Evolutionary conservation across 1,140 invertebrate species (phyloP).

Genomic region (Muscidifurax raptorellus): DNA sequence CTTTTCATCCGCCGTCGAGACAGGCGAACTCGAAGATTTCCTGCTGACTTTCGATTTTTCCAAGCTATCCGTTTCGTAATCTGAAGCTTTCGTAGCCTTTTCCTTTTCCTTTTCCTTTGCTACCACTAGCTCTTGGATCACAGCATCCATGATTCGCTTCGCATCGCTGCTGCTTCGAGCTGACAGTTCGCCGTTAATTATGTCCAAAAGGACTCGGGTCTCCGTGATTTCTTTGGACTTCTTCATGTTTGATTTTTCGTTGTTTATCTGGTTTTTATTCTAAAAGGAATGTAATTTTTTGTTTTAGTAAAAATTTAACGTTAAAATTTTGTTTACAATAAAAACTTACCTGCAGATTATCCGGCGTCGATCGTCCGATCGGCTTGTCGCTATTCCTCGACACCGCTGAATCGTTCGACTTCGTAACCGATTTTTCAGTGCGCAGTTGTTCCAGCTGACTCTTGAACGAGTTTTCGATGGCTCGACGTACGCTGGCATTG

Average conservation of each 20-base stretch:
- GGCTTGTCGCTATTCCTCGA: neutral
- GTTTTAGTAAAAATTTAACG: neutral
- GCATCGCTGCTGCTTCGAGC: slow-evolving; percentile 61
- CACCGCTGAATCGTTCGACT: neutral
- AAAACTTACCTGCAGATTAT: slow-evolving; percentile 36
- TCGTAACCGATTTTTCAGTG: slow-evolving; percentile 42
- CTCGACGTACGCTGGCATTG: slow-evolving; percentile 61
- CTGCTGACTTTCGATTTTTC: slow-evolving; percentile 78
- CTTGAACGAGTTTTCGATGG: slow-evolving; percentile 73
- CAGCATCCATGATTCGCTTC: slow-evolving; percentile 75
- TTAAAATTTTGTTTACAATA: too few species aligned
- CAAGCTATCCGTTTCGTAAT: slow-evolving; percentile 88
- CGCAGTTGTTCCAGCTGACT: slow-evolving; percentile 68
- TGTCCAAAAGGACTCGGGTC: slow-evolving; percentile 61
- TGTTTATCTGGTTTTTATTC: neutral
- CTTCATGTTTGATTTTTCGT: neutral
- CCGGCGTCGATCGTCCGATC: slow-evolving; percentile 22
- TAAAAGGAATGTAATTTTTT: neutral
- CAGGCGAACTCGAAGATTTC: slow-evolving; percentile 78
- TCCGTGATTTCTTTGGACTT: neutral
- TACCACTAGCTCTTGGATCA: slow-evolving; percentile 75
- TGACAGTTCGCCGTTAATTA: slow-evolving; percentile 69
- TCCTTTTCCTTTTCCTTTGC: slow-evolving; percentile 67
- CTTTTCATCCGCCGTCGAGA: slow-evolving; percentile 76
- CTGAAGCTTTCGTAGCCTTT: slow-evolving; percentile 57